Evolutionary conservation across 2,888 invertebrate species (phyloP), one percentile per base, ranked within the genome.

Genomic region (Drosophila rubida): DNA sequence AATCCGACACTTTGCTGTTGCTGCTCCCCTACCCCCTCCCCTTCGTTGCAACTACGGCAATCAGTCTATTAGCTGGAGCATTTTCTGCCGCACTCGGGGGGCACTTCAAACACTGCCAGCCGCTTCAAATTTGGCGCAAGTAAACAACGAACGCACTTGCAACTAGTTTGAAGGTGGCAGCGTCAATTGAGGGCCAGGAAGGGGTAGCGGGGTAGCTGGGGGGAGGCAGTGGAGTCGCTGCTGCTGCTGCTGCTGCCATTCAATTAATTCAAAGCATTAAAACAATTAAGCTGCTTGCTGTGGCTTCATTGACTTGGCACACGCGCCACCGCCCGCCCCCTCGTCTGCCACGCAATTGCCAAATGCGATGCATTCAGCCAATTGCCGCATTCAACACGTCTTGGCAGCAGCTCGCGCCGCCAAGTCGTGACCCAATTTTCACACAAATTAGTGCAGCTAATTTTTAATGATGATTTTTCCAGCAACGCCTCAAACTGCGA

Each of bases 261-360:
- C 82, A 82, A 82, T 82, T 87, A 82, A 87, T 87, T 82, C 88
- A 79, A 82, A 82, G 88, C 86, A 82, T 87, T 82, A 82, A 71
- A 85, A 87, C 82, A 82, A 82, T 82, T 82, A 87, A 84, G 64
- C 67, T 65, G 59, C 70, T 87, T 65, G 59, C 70, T 87, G 69
- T 57, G 65, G 79, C 82, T 85, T 82, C 76, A 87, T 87, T 87
- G 82, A 82, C 83, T 82, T 82, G 80, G 59, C 76, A 65, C 77
- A 70, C 80, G 69, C n/a, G n/a, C n/a, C n/a, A n/a, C n/a, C n/a
- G n/a, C n/a, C n/a, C n/a, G n/a, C n/a, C n/a, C n/a, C n/a, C n/a
- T n/a, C n/a, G n/a, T n/a, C n/a, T n/a, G n/a, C n/a, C n/a, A n/a
- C n/a, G n/a, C n/a, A n/a, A n/a, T 62, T 60, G 65, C 42, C 67